Base-by-base conservation (phyloP, 1,140 invertebrate species). In the Ceratosolen fusciceps region DNA sequence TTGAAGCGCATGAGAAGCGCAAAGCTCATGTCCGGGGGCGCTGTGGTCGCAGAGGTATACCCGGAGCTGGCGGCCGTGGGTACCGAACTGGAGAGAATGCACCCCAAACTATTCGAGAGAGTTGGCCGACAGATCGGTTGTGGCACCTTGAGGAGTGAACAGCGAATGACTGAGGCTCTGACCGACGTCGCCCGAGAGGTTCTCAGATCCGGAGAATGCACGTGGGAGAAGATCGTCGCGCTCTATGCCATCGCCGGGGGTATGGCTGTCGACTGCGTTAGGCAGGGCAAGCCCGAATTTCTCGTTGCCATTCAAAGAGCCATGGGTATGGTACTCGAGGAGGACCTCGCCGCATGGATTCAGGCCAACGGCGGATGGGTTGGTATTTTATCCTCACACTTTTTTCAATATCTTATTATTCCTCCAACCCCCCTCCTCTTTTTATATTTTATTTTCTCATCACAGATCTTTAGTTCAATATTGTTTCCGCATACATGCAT, bases 361-460 rank as follows among this genome's bases (percentile, higher is more conserved):
- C 92, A 93, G 75, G 90, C 92, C 24, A 94, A 94, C 84, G 94
- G 94, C 37, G 94, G 94, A 84, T 95, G 94, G 94, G 94, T 95
- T 88, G 89, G 89, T 85, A n/a, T n/a, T n/a, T n/a, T n/a, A n/a
- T n/a, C n/a, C n/a, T n/a, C n/a, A n/a, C n/a, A n/a, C n/a, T n/a
- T n/a, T n/a, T n/a, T n/a, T n/a, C n/a, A n/a, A n/a, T n/a, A n/a
- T n/a, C n/a, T 70, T 67, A 49, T 43, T 74, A 72, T 70, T 56
- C 24, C n/a, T 29, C 29, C 24, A 19, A 8, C 21, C 14, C 21
- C 5, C 52, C n/a, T 56, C 52, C 5, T 54, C n/a, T 54, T 19
- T 8, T 21, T 54, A 24, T 54, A 4, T 54, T 16, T n/a, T n/a
- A n/a, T n/a, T n/a, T n/a, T n/a, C n/a, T n/a, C n/a, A n/a, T n/a